These are phyloP conservation scores for Sciurus vulgaris DNA, from an alignment of 2,797 vertebrate genomes.

Conservation along the genomic window DNA sequence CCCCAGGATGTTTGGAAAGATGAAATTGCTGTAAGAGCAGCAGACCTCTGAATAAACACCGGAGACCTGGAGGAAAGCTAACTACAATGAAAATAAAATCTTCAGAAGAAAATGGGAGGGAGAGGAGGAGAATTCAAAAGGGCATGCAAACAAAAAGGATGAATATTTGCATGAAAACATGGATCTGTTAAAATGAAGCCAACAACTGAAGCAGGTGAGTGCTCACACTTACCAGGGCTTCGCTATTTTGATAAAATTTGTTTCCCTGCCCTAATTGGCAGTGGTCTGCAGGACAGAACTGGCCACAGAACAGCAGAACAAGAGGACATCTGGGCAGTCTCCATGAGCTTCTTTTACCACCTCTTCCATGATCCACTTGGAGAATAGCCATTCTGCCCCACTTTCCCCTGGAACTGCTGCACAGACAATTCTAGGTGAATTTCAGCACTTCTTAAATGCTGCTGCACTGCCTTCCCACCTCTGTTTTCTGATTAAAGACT, in stretches of 20 bases:
- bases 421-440: neutral
- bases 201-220: neutral
- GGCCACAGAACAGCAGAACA: neutral
- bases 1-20: slow-evolving; percentile 10
- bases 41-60: slow-evolving; percentile 54
- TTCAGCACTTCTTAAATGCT: neutral
- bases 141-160: neutral
- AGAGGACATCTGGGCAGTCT: neutral
- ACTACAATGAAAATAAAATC: slow-evolving; percentile 55
- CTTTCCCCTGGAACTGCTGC: neutral
- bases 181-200: slow-evolving; percentile 17
- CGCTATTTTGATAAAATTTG: neutral
- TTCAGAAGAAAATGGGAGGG: neutral
- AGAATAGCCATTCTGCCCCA: neutral
- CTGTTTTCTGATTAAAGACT: neutral
- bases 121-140: slow-evolving; percentile 48
- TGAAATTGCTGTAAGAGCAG: slow-evolving; percentile 11
- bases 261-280: slow-evolving; percentile 1
- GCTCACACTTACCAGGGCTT: neutral
- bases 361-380: neutral
- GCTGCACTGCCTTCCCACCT: neutral
- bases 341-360: neutral
- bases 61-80: slow-evolving; percentile 30
- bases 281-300: neutral
- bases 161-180: slow-evolving; percentile 15